Conservation (phyloP, 2,113 vertebrate species). For the Onychostruthus taczanowskii region DNA sequence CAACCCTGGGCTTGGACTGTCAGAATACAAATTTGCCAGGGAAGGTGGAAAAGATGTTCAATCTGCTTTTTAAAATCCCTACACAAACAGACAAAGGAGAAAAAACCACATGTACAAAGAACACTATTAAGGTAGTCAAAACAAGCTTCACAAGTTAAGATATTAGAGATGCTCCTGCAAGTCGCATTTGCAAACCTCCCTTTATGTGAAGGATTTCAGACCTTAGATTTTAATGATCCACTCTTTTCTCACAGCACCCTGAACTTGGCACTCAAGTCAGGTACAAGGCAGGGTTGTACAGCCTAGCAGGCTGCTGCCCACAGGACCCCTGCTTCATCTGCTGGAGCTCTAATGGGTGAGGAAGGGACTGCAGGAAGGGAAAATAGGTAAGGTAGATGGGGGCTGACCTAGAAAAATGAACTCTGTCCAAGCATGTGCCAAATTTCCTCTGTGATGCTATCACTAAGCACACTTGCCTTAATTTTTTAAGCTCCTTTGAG, state of each 20-base stretch:
- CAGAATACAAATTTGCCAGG: background rate
- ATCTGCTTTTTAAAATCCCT: background rate
- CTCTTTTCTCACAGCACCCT: background rate
- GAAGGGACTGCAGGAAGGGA: background rate
- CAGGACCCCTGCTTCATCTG: background rate
- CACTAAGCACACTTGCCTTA: background rate
- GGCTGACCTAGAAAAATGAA: background rate
- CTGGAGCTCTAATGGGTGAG: background rate
- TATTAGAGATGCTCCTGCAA: background rate
- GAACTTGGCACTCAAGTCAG: rapidly evolving
- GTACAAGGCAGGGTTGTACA: background rate
- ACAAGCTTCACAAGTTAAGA: background rate
- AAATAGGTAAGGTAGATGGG: background rate
- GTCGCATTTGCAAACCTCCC: background rate
- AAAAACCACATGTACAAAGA: background rate
- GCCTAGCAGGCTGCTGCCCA: background rate
- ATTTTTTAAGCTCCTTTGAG: background rate
- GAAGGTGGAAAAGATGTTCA: background rate
- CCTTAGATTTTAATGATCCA: background rate
- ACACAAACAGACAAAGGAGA: background rate
- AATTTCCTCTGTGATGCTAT: background rate
- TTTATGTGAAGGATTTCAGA: background rate
- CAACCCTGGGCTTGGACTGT: background rate
- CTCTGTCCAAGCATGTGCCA: background rate
- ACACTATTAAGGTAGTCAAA: background rate